Percentiles rank a stretch among this genome's conserved stretches.
phyloP scores from a whole-genome alignment of 2,797 vertebrate species.

The Lepilemur septentrionalis region DNA sequence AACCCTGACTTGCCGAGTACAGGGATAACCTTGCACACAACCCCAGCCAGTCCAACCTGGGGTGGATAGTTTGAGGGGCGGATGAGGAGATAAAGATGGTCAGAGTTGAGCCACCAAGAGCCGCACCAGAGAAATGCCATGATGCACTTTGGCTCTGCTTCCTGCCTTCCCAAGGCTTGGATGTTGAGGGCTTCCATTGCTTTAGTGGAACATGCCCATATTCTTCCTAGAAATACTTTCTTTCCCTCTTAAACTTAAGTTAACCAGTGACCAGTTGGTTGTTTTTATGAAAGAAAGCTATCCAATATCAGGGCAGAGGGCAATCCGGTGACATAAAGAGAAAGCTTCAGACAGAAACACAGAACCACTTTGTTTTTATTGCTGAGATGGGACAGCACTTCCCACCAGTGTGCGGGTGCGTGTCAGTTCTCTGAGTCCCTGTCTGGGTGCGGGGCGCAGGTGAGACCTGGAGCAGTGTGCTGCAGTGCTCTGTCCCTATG shows the following conservation, averaged over 20 bases:
- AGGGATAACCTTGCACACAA: not conserved
- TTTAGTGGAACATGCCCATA: not conserved
- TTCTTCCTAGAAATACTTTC: not conserved
- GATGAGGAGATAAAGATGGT: not conserved
- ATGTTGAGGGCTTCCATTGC: not conserved
- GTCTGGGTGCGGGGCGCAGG: fast-evolving
- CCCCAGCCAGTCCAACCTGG: not conserved
- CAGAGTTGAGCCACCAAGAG: not conserved
- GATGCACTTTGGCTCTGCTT: not conserved
- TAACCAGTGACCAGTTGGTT: not conserved
- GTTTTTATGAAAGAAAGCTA: not conserved
- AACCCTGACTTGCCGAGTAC: not conserved
- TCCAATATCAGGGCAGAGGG: not conserved
- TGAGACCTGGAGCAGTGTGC: fast-evolving
- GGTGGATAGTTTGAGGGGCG: not conserved
- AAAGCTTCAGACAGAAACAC: not conserved
- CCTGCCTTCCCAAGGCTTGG: not conserved
- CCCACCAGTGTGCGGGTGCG: fast-evolving
- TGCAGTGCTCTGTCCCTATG: fast-evolving
- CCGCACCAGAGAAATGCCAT: not conserved
- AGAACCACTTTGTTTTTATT: too few relatives aligned
- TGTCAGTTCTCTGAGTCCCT: fast-evolving
- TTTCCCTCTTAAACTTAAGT: not conserved
- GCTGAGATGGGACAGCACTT: too few relatives aligned
- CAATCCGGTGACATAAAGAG: not conserved